Evolutionary conservation across 2,797 vertebrate species (phyloP), one percentile per base, ranked within the genome.

Genomic region (Chaunax sp.): DNA sequence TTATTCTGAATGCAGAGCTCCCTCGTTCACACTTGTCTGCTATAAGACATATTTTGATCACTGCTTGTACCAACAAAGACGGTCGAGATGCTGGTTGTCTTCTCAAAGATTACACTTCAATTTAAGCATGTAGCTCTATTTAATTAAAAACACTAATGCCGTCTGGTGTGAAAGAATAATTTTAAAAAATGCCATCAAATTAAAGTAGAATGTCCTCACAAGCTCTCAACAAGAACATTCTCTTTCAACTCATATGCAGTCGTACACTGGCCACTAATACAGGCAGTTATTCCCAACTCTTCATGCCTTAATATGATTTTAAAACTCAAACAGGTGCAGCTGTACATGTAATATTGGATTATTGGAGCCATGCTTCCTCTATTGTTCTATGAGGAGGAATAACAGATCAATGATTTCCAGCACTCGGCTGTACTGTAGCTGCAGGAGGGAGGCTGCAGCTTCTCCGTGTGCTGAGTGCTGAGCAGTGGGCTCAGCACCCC

Each of bases 381-480:
- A 83, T 91, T 91, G 87, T 91, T 90, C 82, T 77, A 63, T 54
- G 79, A 85, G 59, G 77, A 89, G 85, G 78, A 91, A 87, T 84
- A 90, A 65, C 64, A 86, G 91, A 92, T 93, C 93, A 90, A 90
- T 94, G 91, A 80, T 86, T 86, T 75, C 79, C 77, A 77, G 88
- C 56, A 65, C 81, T 77, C 20, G 52, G 79, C 71, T 77, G 62
- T 78, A 85, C 77, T 80, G 78, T 85, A 88, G 80, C 87, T 92
- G 91, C 87, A 86, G 88, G 84, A 89, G 88, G 83, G 80, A 85
- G 83, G 86, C 82, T 86, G 87, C 85, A 77, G 76, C 88, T 89
- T 75, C 84, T 92, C 87, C 88, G 90, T 93, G 93, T 93, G 90
- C 85, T 75, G 92, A 90, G 88, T 93, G 92, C 87, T 90, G 92